Evolutionary conservation across 2,113 vertebrate genomes (phyloP).

Genomic region (Rissa tridactyla): DNA sequence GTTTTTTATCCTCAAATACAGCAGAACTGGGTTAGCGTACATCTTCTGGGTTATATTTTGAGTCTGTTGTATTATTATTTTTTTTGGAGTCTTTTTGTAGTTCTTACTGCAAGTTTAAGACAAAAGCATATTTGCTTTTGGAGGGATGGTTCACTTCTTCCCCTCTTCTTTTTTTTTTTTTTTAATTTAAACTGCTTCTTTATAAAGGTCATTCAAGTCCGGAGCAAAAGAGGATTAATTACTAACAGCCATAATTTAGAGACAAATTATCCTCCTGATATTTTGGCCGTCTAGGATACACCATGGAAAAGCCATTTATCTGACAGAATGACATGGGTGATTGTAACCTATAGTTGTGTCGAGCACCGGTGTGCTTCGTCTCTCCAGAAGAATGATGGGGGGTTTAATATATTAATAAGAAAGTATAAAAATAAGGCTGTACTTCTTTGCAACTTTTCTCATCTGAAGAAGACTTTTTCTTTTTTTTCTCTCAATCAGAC

Average conservation of each 20-base stretch:
- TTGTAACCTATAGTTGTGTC: neutral
- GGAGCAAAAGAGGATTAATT: conserved; percentile 55
- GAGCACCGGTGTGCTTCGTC: neutral
- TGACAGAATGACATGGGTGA: neutral
- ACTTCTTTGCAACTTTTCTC: neutral
- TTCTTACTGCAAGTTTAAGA: neutral
- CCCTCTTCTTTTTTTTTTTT: neutral
- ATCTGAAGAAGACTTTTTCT: neutral
- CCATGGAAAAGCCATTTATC: conserved; percentile 24
- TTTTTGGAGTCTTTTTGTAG: neutral
- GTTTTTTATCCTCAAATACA: neutral
- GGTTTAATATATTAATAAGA: conserved; percentile 2
- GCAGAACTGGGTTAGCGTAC: neutral
- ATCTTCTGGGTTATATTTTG: neutral
- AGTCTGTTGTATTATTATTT: neutral
- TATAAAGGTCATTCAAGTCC: conserved; percentile 47
- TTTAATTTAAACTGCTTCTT: neutral
- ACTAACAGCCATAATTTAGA: conserved; percentile 37
- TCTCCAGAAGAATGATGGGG: neutral
- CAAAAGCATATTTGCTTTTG: neutral
- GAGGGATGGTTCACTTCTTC: neutral
- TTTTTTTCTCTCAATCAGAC: neutral
- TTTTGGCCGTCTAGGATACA: conserved; percentile 1
- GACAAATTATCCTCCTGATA: conserved; percentile 57
- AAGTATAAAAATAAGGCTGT: neutral